These are phyloP conservation scores for Pachymerium ferrugineum DNA, from an alignment of 2,888 invertebrate species.

Conservation along the genomic window DNA sequence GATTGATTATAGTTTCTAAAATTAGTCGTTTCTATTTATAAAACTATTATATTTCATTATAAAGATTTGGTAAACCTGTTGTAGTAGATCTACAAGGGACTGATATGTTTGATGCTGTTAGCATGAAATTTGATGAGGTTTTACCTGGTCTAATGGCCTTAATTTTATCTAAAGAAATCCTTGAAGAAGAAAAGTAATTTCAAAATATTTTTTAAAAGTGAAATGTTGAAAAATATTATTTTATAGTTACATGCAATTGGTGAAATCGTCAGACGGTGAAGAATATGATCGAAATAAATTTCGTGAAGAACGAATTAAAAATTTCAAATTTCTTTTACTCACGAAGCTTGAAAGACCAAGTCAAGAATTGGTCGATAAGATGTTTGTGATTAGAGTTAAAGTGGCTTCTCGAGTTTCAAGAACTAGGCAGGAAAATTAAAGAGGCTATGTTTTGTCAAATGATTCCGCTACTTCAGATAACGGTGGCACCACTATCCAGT, in stretches of 20 bases:
- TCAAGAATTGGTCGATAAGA: background rate
- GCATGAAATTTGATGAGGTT: conserved; percentile 27
- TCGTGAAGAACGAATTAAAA: background rate
- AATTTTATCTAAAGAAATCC: conserved; percentile 5
- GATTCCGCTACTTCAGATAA: too few species aligned
- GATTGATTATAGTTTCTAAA: background rate
- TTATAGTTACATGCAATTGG: background rate
- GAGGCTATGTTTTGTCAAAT: too few species aligned
- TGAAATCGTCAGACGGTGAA: background rate
- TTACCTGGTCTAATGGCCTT: background rate
- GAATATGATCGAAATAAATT: background rate
- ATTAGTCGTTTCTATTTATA: background rate
- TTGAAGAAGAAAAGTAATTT: background rate
- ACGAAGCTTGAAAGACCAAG: background rate
- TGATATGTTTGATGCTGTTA: conserved; percentile 30
- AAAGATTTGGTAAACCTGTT: conserved; percentile 28
- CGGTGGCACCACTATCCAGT: too few species aligned
- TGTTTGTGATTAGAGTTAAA: background rate
- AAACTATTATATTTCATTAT: background rate
- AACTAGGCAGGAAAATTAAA: background rate
- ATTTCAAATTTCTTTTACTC: conserved; percentile 1
- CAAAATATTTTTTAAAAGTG: background rate
- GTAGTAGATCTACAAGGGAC: conserved; percentile 28
- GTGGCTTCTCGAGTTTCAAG: background rate
- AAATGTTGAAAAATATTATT: background rate